Evolutionary conservation across 37 sponge, comb jelly and placozoan genomes (phyloP).

Genomic region (Beroe ovata): DNA sequence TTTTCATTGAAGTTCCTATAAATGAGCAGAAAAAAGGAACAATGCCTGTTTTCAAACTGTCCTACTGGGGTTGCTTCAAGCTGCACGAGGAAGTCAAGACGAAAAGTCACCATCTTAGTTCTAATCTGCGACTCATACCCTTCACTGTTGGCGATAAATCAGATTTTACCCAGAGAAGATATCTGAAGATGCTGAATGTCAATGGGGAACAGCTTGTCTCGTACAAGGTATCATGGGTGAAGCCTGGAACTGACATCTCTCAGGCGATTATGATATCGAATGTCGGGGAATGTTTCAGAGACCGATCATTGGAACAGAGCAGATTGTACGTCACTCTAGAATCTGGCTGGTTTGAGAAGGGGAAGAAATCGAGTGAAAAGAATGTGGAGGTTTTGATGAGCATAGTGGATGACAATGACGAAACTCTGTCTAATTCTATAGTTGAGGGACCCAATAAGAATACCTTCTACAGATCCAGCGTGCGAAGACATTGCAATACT

Average conservation of each 20-base stretch:
- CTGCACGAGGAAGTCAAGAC: background rate
- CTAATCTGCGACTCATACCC: background rate
- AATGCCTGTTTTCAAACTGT: background rate
- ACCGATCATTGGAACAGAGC: background rate
- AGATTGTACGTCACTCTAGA: slow-evolving; percentile 6
- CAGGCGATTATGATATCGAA: background rate
- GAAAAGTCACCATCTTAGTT: background rate
- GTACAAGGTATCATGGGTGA: background rate
- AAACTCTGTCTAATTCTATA: background rate
- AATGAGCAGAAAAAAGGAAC: slow-evolving; percentile 30
- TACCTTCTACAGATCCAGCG: slow-evolving; percentile 14
- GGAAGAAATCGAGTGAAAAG: slow-evolving; percentile 51
- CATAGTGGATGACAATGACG: slow-evolving; percentile 33
- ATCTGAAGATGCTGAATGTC: background rate
- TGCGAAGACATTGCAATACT: slow-evolving; percentile 39
- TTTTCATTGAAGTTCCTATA: background rate
- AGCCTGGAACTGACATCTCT: background rate
- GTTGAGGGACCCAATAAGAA: background rate
- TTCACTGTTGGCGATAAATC: slow-evolving; percentile 8
- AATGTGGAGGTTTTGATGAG: slow-evolving; percentile 43
- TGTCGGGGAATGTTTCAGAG: background rate
- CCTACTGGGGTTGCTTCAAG: slow-evolving; percentile 12
- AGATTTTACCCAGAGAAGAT: background rate
- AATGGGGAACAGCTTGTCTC: background rate
- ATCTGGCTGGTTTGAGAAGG: slow-evolving; percentile 61